Percentiles rank a stretch among this genome's conserved stretches.
Conservation (phyloP, 1,140 invertebrate species). For the Rhagoletis pomonella region DNA sequence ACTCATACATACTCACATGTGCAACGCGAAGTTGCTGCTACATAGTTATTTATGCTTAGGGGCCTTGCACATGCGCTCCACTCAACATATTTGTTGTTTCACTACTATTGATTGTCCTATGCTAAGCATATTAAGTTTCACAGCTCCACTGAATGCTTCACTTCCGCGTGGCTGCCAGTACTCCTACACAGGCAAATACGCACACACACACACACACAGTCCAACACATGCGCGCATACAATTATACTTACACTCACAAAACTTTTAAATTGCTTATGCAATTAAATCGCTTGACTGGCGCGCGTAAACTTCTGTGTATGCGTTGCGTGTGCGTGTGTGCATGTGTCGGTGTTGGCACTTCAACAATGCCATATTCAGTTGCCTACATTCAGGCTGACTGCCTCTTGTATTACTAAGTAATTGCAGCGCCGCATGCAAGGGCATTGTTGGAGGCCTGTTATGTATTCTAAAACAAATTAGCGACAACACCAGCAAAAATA, state of each 20-base stretch:
- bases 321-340: slow-evolving; percentile 45
- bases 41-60: slow-evolving; percentile 6
- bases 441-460: not conserved
- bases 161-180: not conserved
- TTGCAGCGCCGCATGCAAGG: not conserved
- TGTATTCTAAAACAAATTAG: slow-evolving; percentile 50
- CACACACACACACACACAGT: not conserved
- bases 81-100: not conserved
- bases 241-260: slow-evolving; percentile 27
- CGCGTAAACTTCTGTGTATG: slow-evolving; percentile 9
- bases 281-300: slow-evolving; percentile 58
- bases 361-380: not conserved
- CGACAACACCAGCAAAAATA: not conserved
- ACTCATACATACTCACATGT: slow-evolving; percentile 3
- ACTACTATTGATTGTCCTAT: slow-evolving; percentile 62
- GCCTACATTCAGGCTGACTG: slow-evolving; percentile 8
- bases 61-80: not conserved
- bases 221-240: slow-evolving; percentile 51
- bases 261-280: slow-evolving; percentile 59
- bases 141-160: slow-evolving; percentile 59
- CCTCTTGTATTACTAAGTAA: slow-evolving; percentile 11
- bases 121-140: slow-evolving; percentile 71
- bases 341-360: not conserved
- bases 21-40: not conserved
- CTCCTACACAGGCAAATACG: too few species aligned